Evolutionary conservation across 2,888 invertebrate genomes (phyloP), one percentile per base, ranked within the genome.

Genomic region (Panzeria rudis): DNA sequence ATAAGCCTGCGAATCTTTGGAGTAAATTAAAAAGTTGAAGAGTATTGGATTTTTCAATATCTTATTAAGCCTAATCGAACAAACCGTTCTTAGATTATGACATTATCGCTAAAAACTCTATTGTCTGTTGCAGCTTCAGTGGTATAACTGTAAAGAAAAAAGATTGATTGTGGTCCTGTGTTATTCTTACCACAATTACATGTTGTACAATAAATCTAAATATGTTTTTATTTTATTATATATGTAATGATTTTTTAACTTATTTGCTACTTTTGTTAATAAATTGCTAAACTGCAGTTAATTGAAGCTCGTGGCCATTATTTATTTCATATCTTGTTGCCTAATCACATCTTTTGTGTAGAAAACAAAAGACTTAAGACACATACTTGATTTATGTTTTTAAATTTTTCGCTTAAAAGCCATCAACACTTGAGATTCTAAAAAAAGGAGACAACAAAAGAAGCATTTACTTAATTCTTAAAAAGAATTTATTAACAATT

Each of bases 291-390:
- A 50, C 13, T 62, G 5, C 11, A n/a, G 8, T 44, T 29, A 15
- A 38, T 13, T n/a, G 3, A 23, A 25, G 25, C 38, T 38, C 8
- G 54, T 41, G 38, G 23, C 41, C 41, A 69, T 69, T 41, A 41
- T 69, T 69, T 38, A 54, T 1, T n/a, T 11, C 17, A 29, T 25
- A 17, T 23, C n/a, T 69, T 23, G 38, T 54, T 38, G 38, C 23
- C 54, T 54, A 69, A 56, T 69, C 20, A 5, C 32, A 35, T 0
- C 20, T n/a, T 23, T 54, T 38, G 25, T 11, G 15, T 0, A 41
- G 11, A n/a, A 78, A 69, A 78, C 78, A 69, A 69, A 78, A 78
- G 78, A 78, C 35, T 44, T 50, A 56, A 69, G 61, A 78, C 50
- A 69, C 69, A 59, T 52, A 69, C 69, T 50, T 78, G 69, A 69